Evolutionary conservation across 2,113 vertebrate genomes (phyloP).

Genomic region (Ammodytes marinus): DNA sequence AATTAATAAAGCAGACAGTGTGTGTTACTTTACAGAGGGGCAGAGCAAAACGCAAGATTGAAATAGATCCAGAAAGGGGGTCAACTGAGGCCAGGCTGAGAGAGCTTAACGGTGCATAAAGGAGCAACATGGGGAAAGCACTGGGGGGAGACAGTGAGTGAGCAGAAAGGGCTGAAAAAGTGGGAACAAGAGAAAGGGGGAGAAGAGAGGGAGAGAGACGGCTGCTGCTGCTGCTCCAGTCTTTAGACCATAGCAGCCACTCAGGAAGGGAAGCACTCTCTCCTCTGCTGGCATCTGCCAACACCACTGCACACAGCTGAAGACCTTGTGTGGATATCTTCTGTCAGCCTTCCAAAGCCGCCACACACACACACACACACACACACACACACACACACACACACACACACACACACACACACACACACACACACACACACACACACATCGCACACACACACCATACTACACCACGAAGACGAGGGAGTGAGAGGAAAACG

Average conservation of each 20-base stretch:
- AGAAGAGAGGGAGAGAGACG: slow-evolving; percentile 36
- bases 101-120: slow-evolving; percentile 62
- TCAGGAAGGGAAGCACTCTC: slow-evolving; percentile 79
- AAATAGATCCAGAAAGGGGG: slow-evolving; percentile 68
- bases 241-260: slow-evolving; percentile 44
- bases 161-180: slow-evolving; percentile 30
- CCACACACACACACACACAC: slow-evolving; percentile 17
- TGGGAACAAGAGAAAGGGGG: slow-evolving; percentile 26
- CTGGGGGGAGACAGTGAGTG: slow-evolving; percentile 43
- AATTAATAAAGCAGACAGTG: slow-evolving; percentile 64
- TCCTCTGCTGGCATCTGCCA: slow-evolving; percentile 89
- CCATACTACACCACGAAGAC: slow-evolving; percentile 31
- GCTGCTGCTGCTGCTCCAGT: slow-evolving; percentile 39
- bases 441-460: slow-evolving; percentile 15
- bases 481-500: slow-evolving; percentile 55
- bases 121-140: slow-evolving; percentile 45
- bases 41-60: slow-evolving; percentile 48
- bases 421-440: slow-evolving; percentile 35
- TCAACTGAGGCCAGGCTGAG: slow-evolving; percentile 66
- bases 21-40: slow-evolving; percentile 59
- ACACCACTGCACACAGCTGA: slow-evolving; percentile 84
- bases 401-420: slow-evolving; percentile 7
- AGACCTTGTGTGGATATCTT: slow-evolving; percentile 88
- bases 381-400: slow-evolving; percentile 39
- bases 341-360: slow-evolving; percentile 88